phyloP scores from a whole-genome alignment of 2,113 vertebrate species.

The Mungos mungo region DNA sequence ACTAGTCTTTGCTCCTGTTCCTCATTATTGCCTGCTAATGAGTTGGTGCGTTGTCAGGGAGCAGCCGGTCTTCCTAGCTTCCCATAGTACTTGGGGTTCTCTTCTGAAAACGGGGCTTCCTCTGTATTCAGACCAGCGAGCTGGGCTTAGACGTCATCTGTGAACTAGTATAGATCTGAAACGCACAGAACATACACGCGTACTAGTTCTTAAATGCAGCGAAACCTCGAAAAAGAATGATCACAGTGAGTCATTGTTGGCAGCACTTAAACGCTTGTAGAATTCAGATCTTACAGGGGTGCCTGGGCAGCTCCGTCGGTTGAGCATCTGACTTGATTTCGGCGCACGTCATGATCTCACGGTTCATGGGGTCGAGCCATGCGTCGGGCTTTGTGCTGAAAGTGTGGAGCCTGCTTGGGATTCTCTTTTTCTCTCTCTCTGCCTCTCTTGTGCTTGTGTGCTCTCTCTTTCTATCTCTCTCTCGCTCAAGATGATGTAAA shows the following conservation, averaged over 20 bases:
- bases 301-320: no score
- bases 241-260: background rate
- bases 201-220: background rate
- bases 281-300: background rate
- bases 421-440: no score
- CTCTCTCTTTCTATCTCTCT: no score
- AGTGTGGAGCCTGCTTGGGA: no score
- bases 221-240: background rate
- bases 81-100: background rate
- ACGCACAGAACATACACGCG: background rate
- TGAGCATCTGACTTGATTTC: no score
- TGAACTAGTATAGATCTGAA: background rate
- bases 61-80: background rate
- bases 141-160: background rate
- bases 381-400: no score
- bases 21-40: conserved; percentile 11
- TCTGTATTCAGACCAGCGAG: background rate
- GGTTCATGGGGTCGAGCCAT: no score
- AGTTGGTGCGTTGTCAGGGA: background rate
- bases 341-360: no score
- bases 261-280: background rate
- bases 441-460: no score
- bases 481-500: no score
- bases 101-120: background rate
- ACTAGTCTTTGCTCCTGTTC: background rate